Base-by-base conservation (phyloP, 2,113 vertebrate species). In the Athene noctua region DNA sequence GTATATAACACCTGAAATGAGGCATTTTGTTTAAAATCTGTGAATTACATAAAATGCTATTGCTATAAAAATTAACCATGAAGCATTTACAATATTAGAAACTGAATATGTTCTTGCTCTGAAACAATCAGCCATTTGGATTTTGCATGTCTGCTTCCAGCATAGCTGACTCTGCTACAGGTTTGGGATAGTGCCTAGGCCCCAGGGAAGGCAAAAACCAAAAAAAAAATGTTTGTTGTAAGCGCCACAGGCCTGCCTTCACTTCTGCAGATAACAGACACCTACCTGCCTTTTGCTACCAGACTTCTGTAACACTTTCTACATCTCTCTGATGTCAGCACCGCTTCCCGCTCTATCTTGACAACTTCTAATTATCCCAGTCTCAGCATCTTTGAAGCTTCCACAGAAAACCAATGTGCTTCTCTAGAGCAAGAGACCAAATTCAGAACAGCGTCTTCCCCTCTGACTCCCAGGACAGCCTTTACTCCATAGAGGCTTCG, bases 321-420 rank as follows among this genome's bases (percentile, higher is more conserved):
- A 8, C 68, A 68, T 63, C 57, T 89, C 68, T 78, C 72, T 47
- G 55, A 38, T 74, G 78, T 79, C 83, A 95, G 85, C 90, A 59
- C 75, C 13, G 3, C 61, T 86, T 89, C 80, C 84, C 79, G 52
- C 82, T 86, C 36, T 55, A 70, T 91, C 87, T 77, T 90, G 81
- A 96, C 90, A 93, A 65, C 85, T 97, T 84, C 92, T 95, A 85
- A 93, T 95, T 96, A 96, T 85, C 58, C 81, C 87, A 65, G 29
- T 71, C 87, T 75, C 84, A 54, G 90, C 40, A 17, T 82, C 74
- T 75, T 52, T 30, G 68, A 92, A 51, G 83, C 59, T 94, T 62
- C 92, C 77, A 22, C 36, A 68, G 78, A 66, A 89, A 91, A 57
- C 15, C 54, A 26, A 15, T 0, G 0, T 20, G 5, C 54, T 92